Conservation (phyloP, 2,113 vertebrate species). For the Gallinago jamesoni region DNA sequence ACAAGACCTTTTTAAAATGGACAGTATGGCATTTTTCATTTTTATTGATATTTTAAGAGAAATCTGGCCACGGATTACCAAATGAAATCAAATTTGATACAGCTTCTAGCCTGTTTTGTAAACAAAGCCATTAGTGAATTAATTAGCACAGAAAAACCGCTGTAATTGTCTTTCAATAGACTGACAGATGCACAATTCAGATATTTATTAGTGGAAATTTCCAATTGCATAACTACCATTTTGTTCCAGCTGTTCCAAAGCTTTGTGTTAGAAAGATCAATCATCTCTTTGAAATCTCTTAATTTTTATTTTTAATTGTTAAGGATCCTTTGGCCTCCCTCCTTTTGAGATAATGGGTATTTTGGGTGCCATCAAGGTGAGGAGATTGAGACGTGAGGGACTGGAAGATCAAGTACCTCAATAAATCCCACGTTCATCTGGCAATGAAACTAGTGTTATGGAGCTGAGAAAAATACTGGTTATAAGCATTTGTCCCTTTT, state of each 20-base stretch:
- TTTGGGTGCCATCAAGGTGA: neutral
- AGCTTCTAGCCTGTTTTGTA: neutral
- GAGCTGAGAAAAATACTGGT: neutral
- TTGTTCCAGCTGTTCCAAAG: neutral
- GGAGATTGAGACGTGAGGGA: neutral
- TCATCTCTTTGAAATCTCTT: neutral
- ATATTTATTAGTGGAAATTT: neutral
- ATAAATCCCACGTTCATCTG: neutral
- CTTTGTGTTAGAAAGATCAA: neutral
- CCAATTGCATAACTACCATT: neutral
- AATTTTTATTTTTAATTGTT: neutral
- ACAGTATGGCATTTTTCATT: neutral
- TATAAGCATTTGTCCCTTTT: neutral
- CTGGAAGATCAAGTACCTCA: neutral
- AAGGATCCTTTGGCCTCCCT: neutral
- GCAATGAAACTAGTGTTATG: rapidly evolving
- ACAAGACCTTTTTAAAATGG: neutral
- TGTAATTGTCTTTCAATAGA: neutral
- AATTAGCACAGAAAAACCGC: neutral
- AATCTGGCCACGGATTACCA: neutral
- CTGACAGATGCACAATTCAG: neutral
- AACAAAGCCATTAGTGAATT: constrained; percentile 27
- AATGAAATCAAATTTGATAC: neutral
- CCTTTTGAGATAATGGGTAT: neutral
- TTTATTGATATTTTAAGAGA: neutral